Conservation (phyloP, 2,797 vertebrate species). For the Cuniculus paca region DNA sequence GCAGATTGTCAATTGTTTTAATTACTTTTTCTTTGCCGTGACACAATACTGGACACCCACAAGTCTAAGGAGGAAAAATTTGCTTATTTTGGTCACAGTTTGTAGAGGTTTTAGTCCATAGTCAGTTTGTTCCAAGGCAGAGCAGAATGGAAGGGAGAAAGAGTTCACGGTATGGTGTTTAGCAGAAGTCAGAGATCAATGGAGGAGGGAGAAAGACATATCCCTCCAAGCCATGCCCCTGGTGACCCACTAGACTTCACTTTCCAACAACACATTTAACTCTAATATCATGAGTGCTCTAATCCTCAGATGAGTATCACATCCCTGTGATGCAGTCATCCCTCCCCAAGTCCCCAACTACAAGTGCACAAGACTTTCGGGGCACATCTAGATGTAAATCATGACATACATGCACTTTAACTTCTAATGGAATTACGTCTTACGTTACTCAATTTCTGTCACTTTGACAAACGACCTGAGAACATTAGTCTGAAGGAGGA, state of each 20-base stretch:
- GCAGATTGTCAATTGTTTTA: background rate
- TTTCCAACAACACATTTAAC: background rate
- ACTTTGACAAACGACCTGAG: background rate
- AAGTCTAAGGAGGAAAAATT: background rate
- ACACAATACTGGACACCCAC: background rate
- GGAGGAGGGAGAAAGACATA: background rate
- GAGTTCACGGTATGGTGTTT: background rate
- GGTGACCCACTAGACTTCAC: background rate
- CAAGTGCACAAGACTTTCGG: background rate
- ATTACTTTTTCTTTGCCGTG: background rate
- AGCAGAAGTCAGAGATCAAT: background rate
- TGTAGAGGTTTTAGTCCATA: background rate
- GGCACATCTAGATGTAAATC: background rate
- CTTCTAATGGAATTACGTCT: background rate
- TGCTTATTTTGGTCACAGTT: background rate
- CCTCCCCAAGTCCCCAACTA: background rate
- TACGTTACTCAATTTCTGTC: background rate
- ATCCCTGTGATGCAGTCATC: background rate
- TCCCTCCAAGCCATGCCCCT: background rate
- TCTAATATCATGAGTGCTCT: background rate
- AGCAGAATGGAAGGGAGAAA: background rate
- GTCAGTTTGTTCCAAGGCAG: background rate
- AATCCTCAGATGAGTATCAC: background rate
- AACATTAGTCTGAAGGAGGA: background rate
- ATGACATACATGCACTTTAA: background rate